Percentiles rank a stretch among this genome's conserved stretches.
Evolutionary conservation across 2,888 invertebrate genomes (phyloP).

Genomic region (Clivina fossor): DNA sequence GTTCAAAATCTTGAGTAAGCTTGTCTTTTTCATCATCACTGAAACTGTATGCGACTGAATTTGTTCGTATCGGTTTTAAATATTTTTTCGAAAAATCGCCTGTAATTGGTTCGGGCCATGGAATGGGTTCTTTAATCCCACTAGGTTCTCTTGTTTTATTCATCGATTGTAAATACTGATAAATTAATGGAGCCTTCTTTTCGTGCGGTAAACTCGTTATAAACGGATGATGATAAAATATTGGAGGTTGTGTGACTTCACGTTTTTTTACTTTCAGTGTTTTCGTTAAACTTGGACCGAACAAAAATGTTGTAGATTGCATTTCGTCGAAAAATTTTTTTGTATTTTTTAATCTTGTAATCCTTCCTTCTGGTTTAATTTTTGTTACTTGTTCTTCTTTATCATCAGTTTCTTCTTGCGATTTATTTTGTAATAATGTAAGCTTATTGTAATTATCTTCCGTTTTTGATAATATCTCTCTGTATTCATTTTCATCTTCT

Average conservation of each 20-base stretch:
- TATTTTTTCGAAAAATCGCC: too few species aligned
- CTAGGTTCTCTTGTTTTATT: conserved; percentile 33
- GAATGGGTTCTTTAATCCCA: conserved; percentile 27
- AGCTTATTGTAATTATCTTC: conserved; percentile 18
- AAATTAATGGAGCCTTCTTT: conserved; percentile 31
- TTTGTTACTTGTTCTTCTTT: background rate
- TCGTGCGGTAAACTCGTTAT: conserved; percentile 26
- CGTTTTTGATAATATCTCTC: conserved; percentile 25
- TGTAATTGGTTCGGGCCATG: conserved; percentile 37
- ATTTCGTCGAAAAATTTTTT: too few species aligned
- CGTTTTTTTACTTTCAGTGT: background rate
- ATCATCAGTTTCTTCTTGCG: background rate
- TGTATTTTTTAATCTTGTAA: background rate
- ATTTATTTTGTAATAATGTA: conserved; percentile 1
- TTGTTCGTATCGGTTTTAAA: too few species aligned
- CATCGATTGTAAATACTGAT: conserved; percentile 23
- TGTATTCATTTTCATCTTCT: conserved; percentile 36
- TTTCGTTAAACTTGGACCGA: background rate
- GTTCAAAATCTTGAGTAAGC: too few species aligned
- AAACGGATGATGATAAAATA: conserved; percentile 35
- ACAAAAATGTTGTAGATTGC: background rate
- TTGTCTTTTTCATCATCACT: too few species aligned
- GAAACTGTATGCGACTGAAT: too few species aligned
- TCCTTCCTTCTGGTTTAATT: conserved; percentile 1
- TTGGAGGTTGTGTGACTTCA: conserved; percentile 22